Conservation (phyloP, 2,888 invertebrate species). For the Lasioglossum malachurum region DNA sequence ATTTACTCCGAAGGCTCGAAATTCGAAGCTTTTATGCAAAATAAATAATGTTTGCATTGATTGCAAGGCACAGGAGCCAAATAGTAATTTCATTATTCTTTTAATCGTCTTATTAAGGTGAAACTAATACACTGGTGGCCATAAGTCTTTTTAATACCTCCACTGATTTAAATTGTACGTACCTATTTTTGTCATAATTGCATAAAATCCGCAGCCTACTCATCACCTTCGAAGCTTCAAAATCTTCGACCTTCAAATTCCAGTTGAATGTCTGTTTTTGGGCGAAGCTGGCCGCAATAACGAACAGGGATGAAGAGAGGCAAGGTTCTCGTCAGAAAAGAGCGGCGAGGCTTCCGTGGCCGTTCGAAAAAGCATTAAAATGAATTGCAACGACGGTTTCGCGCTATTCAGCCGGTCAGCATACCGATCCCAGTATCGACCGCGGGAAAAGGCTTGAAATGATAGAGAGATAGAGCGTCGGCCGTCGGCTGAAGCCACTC, state of each 20-base stretch:
- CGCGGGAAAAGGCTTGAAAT: slow-evolving; percentile 27
- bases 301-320: not conserved
- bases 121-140: too few relatives aligned
- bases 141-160: too few relatives aligned
- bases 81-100: too few relatives aligned
- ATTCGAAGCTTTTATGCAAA: too few relatives aligned
- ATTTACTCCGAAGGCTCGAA: too few relatives aligned
- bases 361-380: not conserved
- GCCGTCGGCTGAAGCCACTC: slow-evolving; percentile 33
- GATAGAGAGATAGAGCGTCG: slow-evolving; percentile 62
- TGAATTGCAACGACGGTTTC: slow-evolving; percentile 27
- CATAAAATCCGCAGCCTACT: too few relatives aligned
- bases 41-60: too few relatives aligned
- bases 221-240: too few relatives aligned
- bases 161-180: too few relatives aligned
- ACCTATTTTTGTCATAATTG: too few relatives aligned
- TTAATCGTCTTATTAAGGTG: too few relatives aligned
- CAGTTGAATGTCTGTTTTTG: not conserved
- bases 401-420: slow-evolving; percentile 16
- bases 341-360: not conserved
- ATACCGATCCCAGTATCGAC: slow-evolving; percentile 52
- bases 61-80: too few relatives aligned
- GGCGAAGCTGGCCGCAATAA: not conserved
- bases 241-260: not conserved
- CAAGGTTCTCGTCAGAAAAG: not conserved